Evolutionary conservation across 2,113 vertebrate species (phyloP).

Genomic region (Lampris megalopsis): DNA sequence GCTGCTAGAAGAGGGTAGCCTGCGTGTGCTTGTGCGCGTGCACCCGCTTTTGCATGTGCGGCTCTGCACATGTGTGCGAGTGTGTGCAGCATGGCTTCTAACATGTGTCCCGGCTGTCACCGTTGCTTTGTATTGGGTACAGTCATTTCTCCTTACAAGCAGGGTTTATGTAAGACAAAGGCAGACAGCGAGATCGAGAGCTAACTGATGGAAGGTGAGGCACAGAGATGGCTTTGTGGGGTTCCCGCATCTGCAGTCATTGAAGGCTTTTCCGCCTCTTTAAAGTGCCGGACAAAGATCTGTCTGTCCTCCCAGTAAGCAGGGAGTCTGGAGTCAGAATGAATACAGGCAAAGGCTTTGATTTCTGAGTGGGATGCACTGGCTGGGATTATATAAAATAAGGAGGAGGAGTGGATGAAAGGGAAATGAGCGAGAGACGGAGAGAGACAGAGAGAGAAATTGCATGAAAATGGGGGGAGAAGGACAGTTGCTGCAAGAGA

Average conservation of each 20-base stretch:
- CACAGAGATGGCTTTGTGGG: conserved; percentile 74
- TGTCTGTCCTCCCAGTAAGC: conserved; percentile 61
- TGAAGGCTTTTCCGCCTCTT: conserved; percentile 75
- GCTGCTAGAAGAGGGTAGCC: conserved; percentile 26
- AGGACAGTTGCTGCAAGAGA: conserved; percentile 22
- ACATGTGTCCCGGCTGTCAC: conserved; percentile 13
- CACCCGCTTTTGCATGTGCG: background rate
- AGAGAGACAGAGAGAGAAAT: conserved; percentile 28
- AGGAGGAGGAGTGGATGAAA: conserved; percentile 57
- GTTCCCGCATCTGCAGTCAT: conserved; percentile 76
- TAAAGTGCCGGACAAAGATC: conserved; percentile 70
- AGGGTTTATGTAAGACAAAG: background rate
- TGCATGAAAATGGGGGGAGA: conserved; percentile 20
- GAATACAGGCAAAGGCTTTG: conserved; percentile 68
- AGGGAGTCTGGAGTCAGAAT: conserved; percentile 49
- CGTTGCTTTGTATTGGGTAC: background rate
- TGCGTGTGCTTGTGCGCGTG: conserved; percentile 19
- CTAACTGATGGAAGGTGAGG: conserved; percentile 53
- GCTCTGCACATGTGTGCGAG: background rate
- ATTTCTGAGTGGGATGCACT: conserved; percentile 69
- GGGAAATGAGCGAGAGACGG: conserved; percentile 39
- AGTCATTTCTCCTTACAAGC: conserved; percentile 12
- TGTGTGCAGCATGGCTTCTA: conserved; percentile 4
- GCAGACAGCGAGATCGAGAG: conserved; percentile 39
- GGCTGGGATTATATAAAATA: conserved; percentile 67